Evolutionary conservation across 2,797 vertebrate genomes (phyloP).

Genomic region (Sebastes matsubarae): DNA sequence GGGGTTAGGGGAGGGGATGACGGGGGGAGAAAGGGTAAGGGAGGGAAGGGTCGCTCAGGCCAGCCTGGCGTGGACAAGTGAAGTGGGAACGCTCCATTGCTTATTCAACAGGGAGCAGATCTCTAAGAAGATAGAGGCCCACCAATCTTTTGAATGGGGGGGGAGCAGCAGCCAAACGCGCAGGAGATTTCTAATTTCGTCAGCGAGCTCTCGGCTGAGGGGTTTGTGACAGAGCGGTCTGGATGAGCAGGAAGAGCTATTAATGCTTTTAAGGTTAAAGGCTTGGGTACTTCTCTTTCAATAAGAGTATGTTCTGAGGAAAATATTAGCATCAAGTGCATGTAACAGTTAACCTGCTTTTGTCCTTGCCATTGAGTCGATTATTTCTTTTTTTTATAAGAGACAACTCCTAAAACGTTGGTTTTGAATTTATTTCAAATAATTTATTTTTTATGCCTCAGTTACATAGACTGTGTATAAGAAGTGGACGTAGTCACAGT

Average conservation of each 20-base stretch:
- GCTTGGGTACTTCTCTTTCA: constrained; percentile 33
- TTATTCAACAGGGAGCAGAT: constrained; percentile 85
- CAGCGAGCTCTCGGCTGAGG: constrained; percentile 29
- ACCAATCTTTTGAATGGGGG: constrained; percentile 65
- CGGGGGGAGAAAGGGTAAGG: constrained; percentile 7
- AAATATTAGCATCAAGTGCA: constrained; percentile 21
- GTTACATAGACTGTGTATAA: background rate
- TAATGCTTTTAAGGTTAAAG: constrained; percentile 45
- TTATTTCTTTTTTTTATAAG: background rate
- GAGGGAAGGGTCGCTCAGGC: constrained; percentile 52
- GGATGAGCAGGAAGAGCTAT: constrained; percentile 36
- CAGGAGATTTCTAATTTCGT: constrained; percentile 77
- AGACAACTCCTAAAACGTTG: background rate
- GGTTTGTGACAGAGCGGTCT: constrained; percentile 42
- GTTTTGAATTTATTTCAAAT: background rate
- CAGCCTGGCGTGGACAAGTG: constrained; percentile 64
- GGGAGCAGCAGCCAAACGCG: constrained; percentile 23
- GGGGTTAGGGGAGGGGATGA: constrained; percentile 50
- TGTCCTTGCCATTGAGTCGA: background rate
- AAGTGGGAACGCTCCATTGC: constrained; percentile 76
- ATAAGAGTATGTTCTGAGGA: constrained; percentile 15
- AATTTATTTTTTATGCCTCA: background rate
- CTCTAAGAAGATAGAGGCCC: constrained; percentile 76
- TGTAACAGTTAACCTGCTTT: constrained; percentile 34
- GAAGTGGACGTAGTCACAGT: too few species aligned